Conservation (phyloP, 2,888 invertebrate genomes). For the Stenodera caucasica region DNA sequence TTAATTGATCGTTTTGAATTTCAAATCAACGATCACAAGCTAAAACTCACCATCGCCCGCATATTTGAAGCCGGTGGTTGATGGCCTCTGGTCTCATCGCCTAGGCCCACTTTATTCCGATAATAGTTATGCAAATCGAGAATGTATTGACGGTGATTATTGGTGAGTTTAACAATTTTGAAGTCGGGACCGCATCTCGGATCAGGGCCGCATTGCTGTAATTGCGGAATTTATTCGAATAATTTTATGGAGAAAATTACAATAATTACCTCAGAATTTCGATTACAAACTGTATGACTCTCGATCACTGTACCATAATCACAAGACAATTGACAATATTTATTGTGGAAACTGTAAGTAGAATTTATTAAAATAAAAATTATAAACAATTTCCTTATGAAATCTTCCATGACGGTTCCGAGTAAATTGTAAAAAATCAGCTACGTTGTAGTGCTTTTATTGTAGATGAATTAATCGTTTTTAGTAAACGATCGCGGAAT, state of each 20-base stretch:
- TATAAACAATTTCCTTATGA: not conserved
- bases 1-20: not conserved
- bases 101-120: slow-evolving; percentile 49
- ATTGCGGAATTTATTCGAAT: not conserved
- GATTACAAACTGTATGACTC: slow-evolving; percentile 40
- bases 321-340: slow-evolving; percentile 40
- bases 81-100: slow-evolving; percentile 45
- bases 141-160: slow-evolving; percentile 46
- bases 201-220: slow-evolving; percentile 49
- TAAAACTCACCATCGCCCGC: slow-evolving; percentile 45
- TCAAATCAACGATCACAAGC: not conserved
- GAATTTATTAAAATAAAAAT: slow-evolving; percentile 10
- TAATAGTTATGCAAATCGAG: slow-evolving; percentile 50
- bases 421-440: not conserved
- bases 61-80: slow-evolving; percentile 52
- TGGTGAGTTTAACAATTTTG: slow-evolving; percentile 42
- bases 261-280: slow-evolving; percentile 34
- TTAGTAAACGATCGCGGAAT: not conserved
- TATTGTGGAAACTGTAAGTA: slow-evolving; percentile 28
- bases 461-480: not conserved
- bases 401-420: not conserved
- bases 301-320: slow-evolving; percentile 33
- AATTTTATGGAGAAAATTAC: too few species aligned
- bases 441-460: not conserved
- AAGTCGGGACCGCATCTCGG: slow-evolving; percentile 48